A percentile compares a stretch with the other conserved stretches of the same genome.
Evolutionary conservation across 2,888 invertebrate species (phyloP).

Genomic region (Yponomeuta malinellus): DNA sequence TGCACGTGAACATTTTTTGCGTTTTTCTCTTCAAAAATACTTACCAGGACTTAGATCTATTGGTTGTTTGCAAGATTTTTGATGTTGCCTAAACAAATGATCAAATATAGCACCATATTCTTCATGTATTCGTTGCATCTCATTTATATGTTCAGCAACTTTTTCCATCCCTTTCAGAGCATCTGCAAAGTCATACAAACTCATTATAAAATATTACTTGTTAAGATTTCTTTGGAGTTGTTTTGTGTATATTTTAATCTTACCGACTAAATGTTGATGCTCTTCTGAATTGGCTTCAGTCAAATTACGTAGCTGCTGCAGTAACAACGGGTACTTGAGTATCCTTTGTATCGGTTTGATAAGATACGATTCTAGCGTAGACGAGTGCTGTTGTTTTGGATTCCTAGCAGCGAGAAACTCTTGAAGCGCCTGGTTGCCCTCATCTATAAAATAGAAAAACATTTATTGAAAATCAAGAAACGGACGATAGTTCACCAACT

Average conservation of each 20-base stretch:
- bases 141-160: conserved; percentile 99
- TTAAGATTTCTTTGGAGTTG: not conserved
- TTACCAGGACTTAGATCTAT: conserved; percentile 93
- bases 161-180: conserved; percentile 98
- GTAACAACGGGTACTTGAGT: conserved; percentile 95
- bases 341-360: conserved; percentile 99
- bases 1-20: not conserved
- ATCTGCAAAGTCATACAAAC: conserved; percentile 76
- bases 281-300: conserved; percentile 95
- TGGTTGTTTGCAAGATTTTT: conserved; percentile 95
- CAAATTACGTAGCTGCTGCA: conserved; percentile 95
- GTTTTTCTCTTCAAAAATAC: conserved; percentile 16
- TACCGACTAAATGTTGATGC: conserved; percentile 94
- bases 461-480: conserved; percentile 4
- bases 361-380: conserved; percentile 97
- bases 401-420: conserved; percentile 96
- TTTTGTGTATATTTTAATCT: conserved; percentile 32
- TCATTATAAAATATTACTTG: not conserved
- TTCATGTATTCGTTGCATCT: conserved; percentile 99
- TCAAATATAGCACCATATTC: conserved; percentile 99
- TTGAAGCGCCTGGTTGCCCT: conserved; percentile 96
- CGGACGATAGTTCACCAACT: not conserved
- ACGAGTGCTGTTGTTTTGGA: conserved; percentile 97
- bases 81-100: conserved; percentile 96
- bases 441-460: conserved; percentile 76